A percentile compares a stretch with the other conserved stretches of the same genome.
phyloP scores from a whole-genome alignment of 2,113 vertebrate genomes.

The Ascaphus truei region DNA sequence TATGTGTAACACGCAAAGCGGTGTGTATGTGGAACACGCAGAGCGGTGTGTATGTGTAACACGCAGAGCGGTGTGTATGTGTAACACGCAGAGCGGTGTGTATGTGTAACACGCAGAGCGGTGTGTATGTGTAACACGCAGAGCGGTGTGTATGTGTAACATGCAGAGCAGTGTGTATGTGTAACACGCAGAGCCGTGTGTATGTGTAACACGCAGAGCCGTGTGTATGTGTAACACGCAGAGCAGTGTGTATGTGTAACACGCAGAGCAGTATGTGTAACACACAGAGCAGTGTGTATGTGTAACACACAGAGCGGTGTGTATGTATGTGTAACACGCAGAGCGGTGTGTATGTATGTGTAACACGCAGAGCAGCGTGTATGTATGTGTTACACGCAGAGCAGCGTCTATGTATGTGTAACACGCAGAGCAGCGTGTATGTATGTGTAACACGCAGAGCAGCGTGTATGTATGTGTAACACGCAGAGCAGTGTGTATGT shows the following conservation, averaged over 20 bases:
- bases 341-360: background rate
- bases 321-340: background rate
- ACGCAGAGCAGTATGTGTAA: background rate
- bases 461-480: background rate
- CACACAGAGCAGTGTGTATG: too few species aligned
- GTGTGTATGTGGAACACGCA: too few species aligned
- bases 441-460: background rate
- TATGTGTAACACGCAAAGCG: background rate
- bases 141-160: background rate
- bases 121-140: background rate
- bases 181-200: background rate
- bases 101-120: background rate
- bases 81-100: background rate
- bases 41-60: background rate
- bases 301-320: background rate
- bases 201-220: background rate
- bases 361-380: background rate
- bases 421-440: background rate
- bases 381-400: background rate
- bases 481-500: background rate
- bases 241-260: background rate
- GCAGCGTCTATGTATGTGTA: background rate
- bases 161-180: too few species aligned
- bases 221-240: background rate
- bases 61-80: background rate